Percentiles rank a stretch among this genome's conserved stretches.
Evolutionary conservation across 2,113 vertebrate genomes (phyloP).

Genomic region (Solenodon paradoxus): DNA sequence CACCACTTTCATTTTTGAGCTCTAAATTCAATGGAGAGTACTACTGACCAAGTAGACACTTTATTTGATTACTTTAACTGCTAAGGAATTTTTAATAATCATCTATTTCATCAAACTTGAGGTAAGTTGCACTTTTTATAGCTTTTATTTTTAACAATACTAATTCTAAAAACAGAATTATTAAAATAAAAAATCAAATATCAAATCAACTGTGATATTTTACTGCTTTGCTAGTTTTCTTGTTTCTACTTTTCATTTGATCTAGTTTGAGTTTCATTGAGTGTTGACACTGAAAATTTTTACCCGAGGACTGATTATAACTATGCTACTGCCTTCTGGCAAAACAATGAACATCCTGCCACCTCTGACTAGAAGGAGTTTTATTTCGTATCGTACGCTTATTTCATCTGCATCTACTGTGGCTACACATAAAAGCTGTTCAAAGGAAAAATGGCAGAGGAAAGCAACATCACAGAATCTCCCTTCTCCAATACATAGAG

Average conservation of each 20-base stretch:
- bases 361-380: background rate
- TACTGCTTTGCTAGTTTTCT: background rate
- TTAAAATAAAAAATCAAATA: background rate
- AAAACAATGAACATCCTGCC: slow-evolving; percentile 1
- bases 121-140: background rate
- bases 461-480: background rate
- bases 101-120: background rate
- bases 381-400: background rate
- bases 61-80: background rate
- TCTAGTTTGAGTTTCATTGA: background rate
- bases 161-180: background rate
- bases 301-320: slow-evolving; percentile 31
- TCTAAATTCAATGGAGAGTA: background rate
- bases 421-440: background rate
- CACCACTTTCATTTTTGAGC: background rate
- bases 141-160: background rate
- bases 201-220: background rate
- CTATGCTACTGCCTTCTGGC: slow-evolving; percentile 82
- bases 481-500: background rate
- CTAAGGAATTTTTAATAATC: background rate
- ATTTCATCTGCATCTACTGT: background rate
- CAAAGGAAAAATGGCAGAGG: background rate
- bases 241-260: background rate
- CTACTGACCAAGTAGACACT: background rate
- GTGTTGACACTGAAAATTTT: background rate